Evolutionary conservation across 2,888 invertebrate species (phyloP).

Genomic region (Cheilosia urbana): DNA sequence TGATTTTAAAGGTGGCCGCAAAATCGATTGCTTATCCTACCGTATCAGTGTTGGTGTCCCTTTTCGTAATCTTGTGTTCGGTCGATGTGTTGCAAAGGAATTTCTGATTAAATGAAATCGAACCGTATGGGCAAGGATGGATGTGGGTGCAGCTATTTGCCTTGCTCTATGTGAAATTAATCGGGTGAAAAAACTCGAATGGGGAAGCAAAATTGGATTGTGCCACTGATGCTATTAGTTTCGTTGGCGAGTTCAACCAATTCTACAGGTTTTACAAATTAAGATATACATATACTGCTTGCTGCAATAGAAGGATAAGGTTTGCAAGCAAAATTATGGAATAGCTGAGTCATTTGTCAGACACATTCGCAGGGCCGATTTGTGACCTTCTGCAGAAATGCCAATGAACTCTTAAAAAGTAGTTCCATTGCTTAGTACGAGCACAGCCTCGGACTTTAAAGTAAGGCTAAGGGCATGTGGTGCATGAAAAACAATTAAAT

Average conservation of each 20-base stretch:
- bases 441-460: too few relatives aligned
- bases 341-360: too few relatives aligned
- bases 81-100: constrained; percentile 19
- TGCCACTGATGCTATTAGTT: constrained; percentile 12
- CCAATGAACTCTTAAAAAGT: too few relatives aligned
- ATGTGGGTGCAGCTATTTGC: not conserved
- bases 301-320: too few relatives aligned
- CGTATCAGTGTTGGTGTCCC: constrained; percentile 6
- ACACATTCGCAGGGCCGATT: too few relatives aligned
- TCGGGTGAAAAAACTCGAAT: not conserved
- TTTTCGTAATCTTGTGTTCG: constrained; percentile 29
- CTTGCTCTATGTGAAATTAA: constrained; percentile 1
- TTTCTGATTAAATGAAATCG: constrained; percentile 13
- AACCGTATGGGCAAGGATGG: not conserved
- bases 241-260: not conserved
- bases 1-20: constrained; percentile 38
- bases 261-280: too few relatives aligned
- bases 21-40: constrained; percentile 59
- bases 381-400: too few relatives aligned
- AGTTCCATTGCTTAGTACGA: too few relatives aligned
- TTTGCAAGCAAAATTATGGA: too few relatives aligned
- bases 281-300: too few relatives aligned
- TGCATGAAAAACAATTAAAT: too few relatives aligned
- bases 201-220: not conserved
- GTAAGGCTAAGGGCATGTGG: too few relatives aligned